Conservation (phyloP, 2,888 invertebrate genomes). For the Papilio protenor region DNA sequence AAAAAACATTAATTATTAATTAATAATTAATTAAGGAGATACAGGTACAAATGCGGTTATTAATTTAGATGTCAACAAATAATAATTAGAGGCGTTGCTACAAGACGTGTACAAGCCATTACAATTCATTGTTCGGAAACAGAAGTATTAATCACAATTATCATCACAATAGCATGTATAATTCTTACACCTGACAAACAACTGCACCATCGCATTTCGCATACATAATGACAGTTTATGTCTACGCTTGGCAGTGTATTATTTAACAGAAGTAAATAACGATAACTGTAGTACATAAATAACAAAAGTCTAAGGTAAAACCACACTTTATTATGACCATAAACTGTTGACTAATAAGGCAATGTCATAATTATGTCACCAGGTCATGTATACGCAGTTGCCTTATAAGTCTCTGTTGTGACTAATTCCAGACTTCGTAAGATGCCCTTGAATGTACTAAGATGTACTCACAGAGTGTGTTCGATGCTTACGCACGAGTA, state of each 20-base stretch:
- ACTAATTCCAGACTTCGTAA: background rate
- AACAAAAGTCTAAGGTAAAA: background rate
- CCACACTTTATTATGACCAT: background rate
- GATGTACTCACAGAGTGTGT: conserved; percentile 3
- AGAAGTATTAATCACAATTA: conserved; percentile 14
- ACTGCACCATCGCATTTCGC: background rate
- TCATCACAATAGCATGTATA: background rate
- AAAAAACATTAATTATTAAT: too few species aligned
- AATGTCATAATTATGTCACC: conserved; percentile 28
- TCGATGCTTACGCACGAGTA: conserved; percentile 19
- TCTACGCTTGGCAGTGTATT: background rate
- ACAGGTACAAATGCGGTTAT: background rate
- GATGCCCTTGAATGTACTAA: conserved; percentile 21
- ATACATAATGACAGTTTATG: background rate
- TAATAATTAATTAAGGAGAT: too few species aligned
- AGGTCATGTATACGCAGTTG: conserved; percentile 23
- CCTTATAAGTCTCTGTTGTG: conserved; percentile 21
- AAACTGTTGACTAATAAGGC: conserved; percentile 14
- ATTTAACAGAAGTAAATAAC: background rate
- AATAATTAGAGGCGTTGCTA: conserved; percentile 17
- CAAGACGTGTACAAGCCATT: conserved; percentile 25
- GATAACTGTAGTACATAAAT: background rate
- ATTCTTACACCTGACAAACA: background rate
- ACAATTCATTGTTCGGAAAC: conserved; percentile 26
- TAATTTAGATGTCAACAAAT: background rate